These are phyloP conservation scores for Dichetophora obliterata DNA, from an alignment of 2,888 invertebrate genomes.

Conservation along the genomic window DNA sequence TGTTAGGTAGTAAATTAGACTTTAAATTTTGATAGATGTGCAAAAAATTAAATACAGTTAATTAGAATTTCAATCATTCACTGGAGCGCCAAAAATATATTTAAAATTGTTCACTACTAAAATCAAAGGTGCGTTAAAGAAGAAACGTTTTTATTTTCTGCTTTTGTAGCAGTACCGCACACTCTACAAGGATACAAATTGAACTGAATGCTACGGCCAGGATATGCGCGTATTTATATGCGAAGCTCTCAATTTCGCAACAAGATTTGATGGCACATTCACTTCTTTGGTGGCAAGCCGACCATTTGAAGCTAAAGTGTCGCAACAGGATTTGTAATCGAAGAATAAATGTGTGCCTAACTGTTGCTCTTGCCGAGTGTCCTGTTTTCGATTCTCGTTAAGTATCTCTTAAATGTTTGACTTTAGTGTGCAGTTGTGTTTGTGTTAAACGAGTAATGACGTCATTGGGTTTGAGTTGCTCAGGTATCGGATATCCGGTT, in stretches of 20 bases:
- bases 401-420: background rate
- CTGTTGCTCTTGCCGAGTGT: constrained; percentile 32
- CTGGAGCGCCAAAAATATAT: constrained; percentile 46
- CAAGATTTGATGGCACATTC: background rate
- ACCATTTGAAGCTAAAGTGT: background rate
- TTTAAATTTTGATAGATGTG: background rate
- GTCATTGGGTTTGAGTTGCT: constrained; percentile 1
- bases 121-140: background rate
- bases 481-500: constrained; percentile 7
- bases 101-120: constrained; percentile 33
- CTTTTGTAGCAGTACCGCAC: constrained; percentile 38
- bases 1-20: no score
- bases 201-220: constrained; percentile 56
- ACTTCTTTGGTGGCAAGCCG: background rate
- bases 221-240: constrained; percentile 57
- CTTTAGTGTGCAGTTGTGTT: background rate
- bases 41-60: background rate
- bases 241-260: background rate
- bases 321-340: constrained; percentile 2
- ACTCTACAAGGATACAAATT: constrained; percentile 45
- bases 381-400: background rate
- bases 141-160: background rate
- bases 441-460: constrained; percentile 14
- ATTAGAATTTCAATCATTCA: background rate
- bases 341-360: constrained; percentile 20